Evolutionary conservation across 1,140 invertebrate species (phyloP).

Genomic region (Zaprionus africanus): DNA sequence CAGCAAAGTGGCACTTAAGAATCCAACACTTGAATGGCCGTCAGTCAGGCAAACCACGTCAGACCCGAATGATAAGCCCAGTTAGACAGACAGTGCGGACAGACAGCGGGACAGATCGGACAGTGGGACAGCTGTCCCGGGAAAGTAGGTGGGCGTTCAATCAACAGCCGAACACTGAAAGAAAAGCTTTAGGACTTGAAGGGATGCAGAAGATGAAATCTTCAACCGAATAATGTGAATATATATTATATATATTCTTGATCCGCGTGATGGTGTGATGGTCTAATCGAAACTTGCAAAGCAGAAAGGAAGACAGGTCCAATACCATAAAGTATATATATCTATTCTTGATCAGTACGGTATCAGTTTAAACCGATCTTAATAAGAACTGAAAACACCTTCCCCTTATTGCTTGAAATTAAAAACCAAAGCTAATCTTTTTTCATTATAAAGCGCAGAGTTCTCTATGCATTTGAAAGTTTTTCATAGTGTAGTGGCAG

Average conservation of each 20-base stretch:
- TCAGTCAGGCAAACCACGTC: constrained; percentile 51
- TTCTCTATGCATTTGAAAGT: neutral
- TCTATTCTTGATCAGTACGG: no score
- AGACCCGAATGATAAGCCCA: constrained; percentile 54
- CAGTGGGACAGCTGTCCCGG: constrained; percentile 12
- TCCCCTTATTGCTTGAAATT: no score
- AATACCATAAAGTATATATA: no score
- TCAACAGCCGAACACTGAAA: constrained; percentile 28
- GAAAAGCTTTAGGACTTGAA: neutral
- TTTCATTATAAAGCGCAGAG: no score
- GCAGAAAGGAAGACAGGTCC: no score
- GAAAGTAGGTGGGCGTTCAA: constrained; percentile 67
- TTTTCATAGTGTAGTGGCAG: neutral
- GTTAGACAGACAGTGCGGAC: constrained; percentile 47
- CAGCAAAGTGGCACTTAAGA: constrained; percentile 59
- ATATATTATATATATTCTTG: neutral
- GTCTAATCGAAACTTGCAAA: no score
- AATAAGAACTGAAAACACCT: no score
- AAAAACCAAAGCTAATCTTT: no score
- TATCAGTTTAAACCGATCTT: no score
- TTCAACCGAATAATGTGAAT: neutral
- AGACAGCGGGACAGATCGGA: constrained; percentile 7
- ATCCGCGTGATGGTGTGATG: neutral
- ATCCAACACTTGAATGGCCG: constrained; percentile 53
- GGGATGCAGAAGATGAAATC: neutral